phyloP scores from a whole-genome alignment of 2,797 vertebrate genomes.

The Sternarchorhynchus goeldii region DNA sequence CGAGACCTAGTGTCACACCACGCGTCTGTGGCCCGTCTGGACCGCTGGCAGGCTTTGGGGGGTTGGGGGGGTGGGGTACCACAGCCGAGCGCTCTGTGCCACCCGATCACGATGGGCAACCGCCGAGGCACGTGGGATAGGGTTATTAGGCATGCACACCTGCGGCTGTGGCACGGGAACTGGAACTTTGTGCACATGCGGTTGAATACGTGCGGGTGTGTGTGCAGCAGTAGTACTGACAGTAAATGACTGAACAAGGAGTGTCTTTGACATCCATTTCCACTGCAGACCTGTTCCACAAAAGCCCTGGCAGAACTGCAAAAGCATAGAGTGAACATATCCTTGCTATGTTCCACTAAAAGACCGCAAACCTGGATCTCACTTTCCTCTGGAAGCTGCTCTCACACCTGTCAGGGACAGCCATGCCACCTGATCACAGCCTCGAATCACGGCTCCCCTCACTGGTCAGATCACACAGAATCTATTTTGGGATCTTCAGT shows the following conservation, averaged over 20 bases:
- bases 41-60: constrained; percentile 27
- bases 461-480: constrained; percentile 25
- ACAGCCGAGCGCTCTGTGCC: constrained; percentile 36
- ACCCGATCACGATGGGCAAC: constrained; percentile 25
- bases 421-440: constrained; percentile 11
- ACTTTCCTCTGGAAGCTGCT: constrained; percentile 7
- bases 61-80: constrained; percentile 34
- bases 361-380: not conserved
- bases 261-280: not conserved
- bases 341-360: not conserved
- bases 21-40: constrained; percentile 69
- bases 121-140: constrained; percentile 26
- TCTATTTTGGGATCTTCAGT: not conserved
- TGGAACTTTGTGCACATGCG: constrained; percentile 15
- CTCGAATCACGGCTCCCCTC: constrained; percentile 4
- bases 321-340: not conserved
- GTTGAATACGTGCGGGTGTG: not conserved
- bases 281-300: not conserved
- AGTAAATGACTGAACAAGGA: not conserved
- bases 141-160: constrained; percentile 38
- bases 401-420: not conserved
- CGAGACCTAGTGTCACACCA: constrained; percentile 66
- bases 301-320: not conserved
- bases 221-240: too few relatives aligned
- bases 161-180: constrained; percentile 24